Percentiles rank a stretch among this genome's conserved stretches.
These are phyloP conservation scores for Nyctereutes procyonoides DNA, from an alignment of 2,113 vertebrate genomes.

Conservation along the genomic window DNA sequence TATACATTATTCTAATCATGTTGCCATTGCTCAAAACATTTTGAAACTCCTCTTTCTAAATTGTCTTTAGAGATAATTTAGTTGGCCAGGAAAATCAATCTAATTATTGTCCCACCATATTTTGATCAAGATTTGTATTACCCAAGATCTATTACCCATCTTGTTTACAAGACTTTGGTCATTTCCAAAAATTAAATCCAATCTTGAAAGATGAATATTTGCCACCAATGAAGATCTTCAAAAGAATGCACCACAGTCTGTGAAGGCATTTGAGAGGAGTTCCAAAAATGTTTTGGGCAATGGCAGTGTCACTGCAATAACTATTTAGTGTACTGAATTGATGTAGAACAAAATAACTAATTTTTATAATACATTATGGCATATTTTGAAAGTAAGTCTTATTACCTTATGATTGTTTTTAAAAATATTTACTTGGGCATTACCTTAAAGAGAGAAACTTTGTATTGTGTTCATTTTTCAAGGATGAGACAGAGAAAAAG, in stretches of 20 bases:
- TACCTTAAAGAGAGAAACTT: not conserved
- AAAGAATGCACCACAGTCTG: not conserved
- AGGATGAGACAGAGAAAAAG: not conserved
- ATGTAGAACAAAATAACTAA: not conserved
- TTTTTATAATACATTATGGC: not conserved
- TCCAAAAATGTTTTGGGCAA: not conserved
- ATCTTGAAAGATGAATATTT: constrained; percentile 26
- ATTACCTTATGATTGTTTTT: not conserved
- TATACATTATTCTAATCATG: not conserved
- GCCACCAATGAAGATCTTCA: not conserved
- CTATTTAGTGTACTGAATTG: not conserved
- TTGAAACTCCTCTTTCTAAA: constrained; percentile 16
- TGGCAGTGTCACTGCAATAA: not conserved
- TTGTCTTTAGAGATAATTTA: not conserved
- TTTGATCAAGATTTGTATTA: constrained; percentile 4
- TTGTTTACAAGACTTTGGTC: constrained; percentile 5
- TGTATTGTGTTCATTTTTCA: not conserved
- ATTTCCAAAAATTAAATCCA: constrained; percentile 49
- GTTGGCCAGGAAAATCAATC: not conserved
- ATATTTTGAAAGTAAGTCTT: not conserved
- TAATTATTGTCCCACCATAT: not conserved
- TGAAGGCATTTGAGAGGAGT: not conserved
- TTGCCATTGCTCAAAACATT: constrained; percentile 4
- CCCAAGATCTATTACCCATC: not conserved
- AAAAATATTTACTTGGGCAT: not conserved